These are phyloP conservation scores for Miniopterus natalensis DNA, from an alignment of 2,113 vertebrate species.

Conservation along the genomic window DNA sequence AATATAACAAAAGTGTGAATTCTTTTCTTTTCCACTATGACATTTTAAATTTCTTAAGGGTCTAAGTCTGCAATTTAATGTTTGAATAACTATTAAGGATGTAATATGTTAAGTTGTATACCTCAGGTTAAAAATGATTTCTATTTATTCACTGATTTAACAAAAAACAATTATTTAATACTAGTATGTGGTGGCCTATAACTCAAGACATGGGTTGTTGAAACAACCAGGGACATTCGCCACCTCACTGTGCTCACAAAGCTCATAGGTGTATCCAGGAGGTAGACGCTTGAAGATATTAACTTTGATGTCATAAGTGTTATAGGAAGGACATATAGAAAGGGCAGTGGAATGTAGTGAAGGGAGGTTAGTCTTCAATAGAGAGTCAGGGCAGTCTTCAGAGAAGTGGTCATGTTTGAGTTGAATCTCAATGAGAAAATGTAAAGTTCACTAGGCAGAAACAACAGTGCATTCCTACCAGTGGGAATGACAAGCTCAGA, in stretches of 20 bases:
- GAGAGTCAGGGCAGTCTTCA: neutral
- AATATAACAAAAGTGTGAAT: neutral
- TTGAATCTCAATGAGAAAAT: slow-evolving; percentile 66
- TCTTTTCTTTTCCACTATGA: neutral
- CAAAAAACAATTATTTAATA: neutral
- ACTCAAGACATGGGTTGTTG: neutral
- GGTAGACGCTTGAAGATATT: neutral
- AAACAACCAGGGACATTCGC: neutral
- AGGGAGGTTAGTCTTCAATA: neutral
- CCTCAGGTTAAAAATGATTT: neutral
- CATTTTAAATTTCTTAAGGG: neutral
- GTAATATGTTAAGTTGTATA: neutral
- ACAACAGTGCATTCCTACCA: slow-evolving; percentile 62
- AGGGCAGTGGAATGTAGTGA: neutral
- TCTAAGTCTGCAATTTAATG: neutral
- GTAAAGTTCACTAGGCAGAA: slow-evolving; percentile 72
- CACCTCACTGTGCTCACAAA: neutral
- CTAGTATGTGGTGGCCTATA: neutral
- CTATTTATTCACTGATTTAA: neutral
- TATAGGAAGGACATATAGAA: neutral
- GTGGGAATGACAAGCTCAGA: slow-evolving; percentile 49
- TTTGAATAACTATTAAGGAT: neutral
- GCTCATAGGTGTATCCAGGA: neutral
- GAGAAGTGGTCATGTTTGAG: neutral
- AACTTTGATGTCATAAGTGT: neutral